A percentile compares a stretch with the other conserved stretches of the same genome.
Evolutionary conservation across 2,113 vertebrate species (phyloP).

Genomic region (Silurus meridionalis): DNA sequence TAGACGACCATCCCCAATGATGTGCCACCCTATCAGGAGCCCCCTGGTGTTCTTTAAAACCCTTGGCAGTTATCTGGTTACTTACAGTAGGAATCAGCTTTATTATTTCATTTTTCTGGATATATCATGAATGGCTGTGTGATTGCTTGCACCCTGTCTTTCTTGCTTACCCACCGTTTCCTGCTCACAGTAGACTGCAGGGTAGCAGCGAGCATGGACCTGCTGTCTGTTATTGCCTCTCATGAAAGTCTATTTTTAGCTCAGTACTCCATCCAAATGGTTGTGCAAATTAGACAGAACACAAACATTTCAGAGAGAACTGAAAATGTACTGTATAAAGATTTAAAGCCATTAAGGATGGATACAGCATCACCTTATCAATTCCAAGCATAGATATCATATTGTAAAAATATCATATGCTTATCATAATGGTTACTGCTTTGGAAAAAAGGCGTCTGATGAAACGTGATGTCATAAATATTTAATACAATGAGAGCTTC

Average conservation of each 20-base stretch:
- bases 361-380: not conserved
- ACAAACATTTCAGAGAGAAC: slow-evolving; percentile 60
- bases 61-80: not conserved
- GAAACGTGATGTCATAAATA: not conserved
- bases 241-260: slow-evolving; percentile 68
- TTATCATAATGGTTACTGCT: not conserved
- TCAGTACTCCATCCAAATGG: slow-evolving; percentile 53
- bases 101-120: slow-evolving; percentile 6
- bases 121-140: slow-evolving; percentile 33
- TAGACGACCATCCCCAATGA: not conserved
- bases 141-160: not conserved
- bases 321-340: slow-evolving; percentile 23
- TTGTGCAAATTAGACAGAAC: slow-evolving; percentile 59
- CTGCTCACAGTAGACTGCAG: slow-evolving; percentile 47
- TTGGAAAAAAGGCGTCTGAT: not conserved
- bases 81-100: not conserved
- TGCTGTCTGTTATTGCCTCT: slow-evolving; percentile 55
- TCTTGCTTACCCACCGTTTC: slow-evolving; percentile 15
- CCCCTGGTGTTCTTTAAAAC: not conserved
- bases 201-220: slow-evolving; percentile 38
- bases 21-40: not conserved
- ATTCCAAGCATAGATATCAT: not conserved
- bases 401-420: not conserved
- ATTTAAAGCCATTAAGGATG: slow-evolving; percentile 10
- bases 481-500: not conserved